These are phyloP conservation scores for Discoglossus pictus DNA, from an alignment of 2,797 vertebrate species.

Conservation along the genomic window DNA sequence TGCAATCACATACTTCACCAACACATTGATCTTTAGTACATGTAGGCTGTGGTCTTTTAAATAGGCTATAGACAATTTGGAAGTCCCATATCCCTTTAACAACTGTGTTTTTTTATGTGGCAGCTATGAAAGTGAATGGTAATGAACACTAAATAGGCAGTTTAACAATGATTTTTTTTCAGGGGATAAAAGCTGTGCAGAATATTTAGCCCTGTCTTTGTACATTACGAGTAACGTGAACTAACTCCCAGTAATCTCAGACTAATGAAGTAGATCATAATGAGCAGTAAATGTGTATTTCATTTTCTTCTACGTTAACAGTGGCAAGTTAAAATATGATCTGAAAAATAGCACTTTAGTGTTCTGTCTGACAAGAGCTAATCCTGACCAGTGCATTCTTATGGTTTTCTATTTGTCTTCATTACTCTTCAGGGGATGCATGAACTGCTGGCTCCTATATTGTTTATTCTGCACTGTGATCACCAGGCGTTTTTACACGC, in stretches of 20 bases:
- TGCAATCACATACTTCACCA: no score
- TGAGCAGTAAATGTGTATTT: constrained; percentile 15
- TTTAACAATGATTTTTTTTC: constrained; percentile 9
- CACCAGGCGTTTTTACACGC: constrained; percentile 97
- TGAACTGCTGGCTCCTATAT: constrained; percentile 92
- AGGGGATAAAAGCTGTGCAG: background rate
- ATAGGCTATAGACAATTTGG: no score
- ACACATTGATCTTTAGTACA: no score
- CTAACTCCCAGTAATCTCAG: constrained; percentile 23
- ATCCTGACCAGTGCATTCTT: background rate
- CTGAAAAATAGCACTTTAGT: background rate
- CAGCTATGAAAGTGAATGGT: constrained; percentile 10
- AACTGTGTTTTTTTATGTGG: background rate
- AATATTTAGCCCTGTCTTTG: constrained; percentile 9
- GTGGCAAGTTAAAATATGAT: constrained; percentile 17
- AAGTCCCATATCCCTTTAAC: no score
- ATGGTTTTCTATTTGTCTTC: constrained; percentile 39
- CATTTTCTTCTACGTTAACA: constrained; percentile 7
- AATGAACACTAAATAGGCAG: constrained; percentile 15
- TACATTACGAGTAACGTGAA: constrained; percentile 9
- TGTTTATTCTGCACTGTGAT: constrained; percentile 95
- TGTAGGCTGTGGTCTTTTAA: no score
- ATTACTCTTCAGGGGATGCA: constrained; percentile 88
- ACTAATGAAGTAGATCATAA: constrained; percentile 22
- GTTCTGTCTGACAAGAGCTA: background rate